phyloP scores from a whole-genome alignment of 2,888 invertebrate species.

The Polyploca ridens region DNA sequence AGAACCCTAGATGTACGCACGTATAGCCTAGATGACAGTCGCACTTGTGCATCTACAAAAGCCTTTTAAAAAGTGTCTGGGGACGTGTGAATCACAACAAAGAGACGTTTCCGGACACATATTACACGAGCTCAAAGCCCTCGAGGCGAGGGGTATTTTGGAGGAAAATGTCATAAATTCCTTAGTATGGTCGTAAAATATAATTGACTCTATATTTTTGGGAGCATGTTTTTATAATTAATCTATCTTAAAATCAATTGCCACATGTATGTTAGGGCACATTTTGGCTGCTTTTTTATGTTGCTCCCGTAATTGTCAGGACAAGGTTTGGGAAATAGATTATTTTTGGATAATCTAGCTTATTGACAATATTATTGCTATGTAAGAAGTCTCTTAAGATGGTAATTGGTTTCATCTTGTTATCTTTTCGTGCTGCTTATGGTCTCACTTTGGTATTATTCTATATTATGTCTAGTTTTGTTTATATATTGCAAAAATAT shows the following conservation, averaged over 20 bases:
- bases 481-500: too few species aligned
- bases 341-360: too few species aligned
- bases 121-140: constrained; percentile 18
- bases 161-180: constrained; percentile 21
- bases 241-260: too few species aligned
- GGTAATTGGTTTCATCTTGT: not conserved
- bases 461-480: too few species aligned
- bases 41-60: constrained; percentile 71
- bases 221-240: not conserved
- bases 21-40: constrained; percentile 45
- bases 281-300: too few species aligned
- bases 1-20: not conserved
- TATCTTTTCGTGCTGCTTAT: not conserved
- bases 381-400: not conserved
- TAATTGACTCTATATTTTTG: constrained; percentile 24
- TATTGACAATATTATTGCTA: not conserved
- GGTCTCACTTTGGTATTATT: too few species aligned
- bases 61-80: constrained; percentile 77
- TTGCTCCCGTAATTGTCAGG: too few species aligned
- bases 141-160: constrained; percentile 27
- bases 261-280: too few species aligned
- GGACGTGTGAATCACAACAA: constrained; percentile 70
- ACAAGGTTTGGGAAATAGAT: too few species aligned
- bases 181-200: constrained; percentile 15
- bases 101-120: constrained; percentile 45